Evolutionary conservation across 2,888 invertebrate genomes (phyloP).

Genomic region (Eristalis intricaria): DNA sequence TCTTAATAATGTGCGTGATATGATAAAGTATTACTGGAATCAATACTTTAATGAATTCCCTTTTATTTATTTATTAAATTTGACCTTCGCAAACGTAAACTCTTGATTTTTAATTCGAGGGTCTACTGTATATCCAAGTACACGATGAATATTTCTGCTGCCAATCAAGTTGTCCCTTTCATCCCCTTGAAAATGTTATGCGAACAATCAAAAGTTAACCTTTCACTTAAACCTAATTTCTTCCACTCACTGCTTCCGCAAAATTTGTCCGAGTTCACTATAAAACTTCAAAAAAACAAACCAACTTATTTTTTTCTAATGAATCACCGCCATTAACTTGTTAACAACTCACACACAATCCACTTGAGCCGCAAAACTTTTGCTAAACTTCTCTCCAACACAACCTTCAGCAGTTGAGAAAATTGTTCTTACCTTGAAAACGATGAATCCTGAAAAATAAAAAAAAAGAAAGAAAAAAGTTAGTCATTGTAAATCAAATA

Average conservation of each 20-base stretch:
- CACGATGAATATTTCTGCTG: no score
- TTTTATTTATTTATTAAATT: no score
- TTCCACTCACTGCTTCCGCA: neutral
- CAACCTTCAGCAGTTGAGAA: neutral
- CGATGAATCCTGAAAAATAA: constrained; percentile 50
- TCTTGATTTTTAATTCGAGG: no score
- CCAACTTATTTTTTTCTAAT: neutral
- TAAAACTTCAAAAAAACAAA: neutral
- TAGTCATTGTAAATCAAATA: constrained; percentile 7
- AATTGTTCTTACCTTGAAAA: constrained; percentile 52
- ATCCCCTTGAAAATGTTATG: no score
- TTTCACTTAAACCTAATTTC: neutral
- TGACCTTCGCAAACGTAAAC: no score
- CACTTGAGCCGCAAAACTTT: neutral
- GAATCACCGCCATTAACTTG: neutral
- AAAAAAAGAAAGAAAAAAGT: constrained; percentile 16
- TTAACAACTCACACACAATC: neutral
- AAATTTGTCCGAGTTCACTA: neutral
- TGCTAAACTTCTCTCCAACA: neutral
- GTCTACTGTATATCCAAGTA: no score
- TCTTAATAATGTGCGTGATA: no score
- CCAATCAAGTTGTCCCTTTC: no score
- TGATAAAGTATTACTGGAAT: no score
- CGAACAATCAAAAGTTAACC: no score
- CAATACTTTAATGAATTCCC: no score